phyloP scores from a whole-genome alignment of 2,113 vertebrate genomes.

The Fulmarus glacialis region DNA sequence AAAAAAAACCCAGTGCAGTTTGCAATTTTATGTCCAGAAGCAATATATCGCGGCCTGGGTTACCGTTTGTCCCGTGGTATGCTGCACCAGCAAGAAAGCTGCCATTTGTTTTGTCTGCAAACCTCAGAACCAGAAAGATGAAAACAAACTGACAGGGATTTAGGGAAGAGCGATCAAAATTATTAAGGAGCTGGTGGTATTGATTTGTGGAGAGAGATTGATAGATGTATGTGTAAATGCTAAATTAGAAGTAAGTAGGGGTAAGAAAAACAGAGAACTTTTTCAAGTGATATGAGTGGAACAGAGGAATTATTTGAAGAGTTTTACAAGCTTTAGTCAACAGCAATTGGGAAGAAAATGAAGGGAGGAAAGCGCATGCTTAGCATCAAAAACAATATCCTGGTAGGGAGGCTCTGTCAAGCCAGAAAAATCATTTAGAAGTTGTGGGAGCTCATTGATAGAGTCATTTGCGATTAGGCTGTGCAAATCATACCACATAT shows the following conservation, averaged over 20 bases:
- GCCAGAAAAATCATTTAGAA: neutral
- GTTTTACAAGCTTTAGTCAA: neutral
- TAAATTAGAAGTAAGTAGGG: neutral
- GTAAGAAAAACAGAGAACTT: neutral
- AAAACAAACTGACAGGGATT: neutral
- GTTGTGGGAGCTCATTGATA: neutral
- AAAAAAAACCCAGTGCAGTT: no score
- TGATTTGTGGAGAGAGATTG: neutral
- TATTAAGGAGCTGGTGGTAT: neutral
- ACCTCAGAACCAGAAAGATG: neutral
- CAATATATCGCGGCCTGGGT: neutral
- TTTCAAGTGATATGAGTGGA: neutral
- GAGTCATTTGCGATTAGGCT: neutral
- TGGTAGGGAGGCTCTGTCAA: neutral
- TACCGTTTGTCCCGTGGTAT: neutral
- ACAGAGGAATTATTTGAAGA: neutral
- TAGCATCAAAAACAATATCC: neutral
- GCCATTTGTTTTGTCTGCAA: neutral
- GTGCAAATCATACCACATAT: neutral
- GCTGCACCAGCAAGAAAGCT: fast-evolving
- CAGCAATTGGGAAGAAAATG: neutral
- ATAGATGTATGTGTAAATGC: neutral
- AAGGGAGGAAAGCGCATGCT: neutral
- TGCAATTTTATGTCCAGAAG: neutral
- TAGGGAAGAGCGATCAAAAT: neutral